These are phyloP conservation scores for Clarias gariepinus DNA, from an alignment of 2,113 vertebrate species.

Conservation along the genomic window DNA sequence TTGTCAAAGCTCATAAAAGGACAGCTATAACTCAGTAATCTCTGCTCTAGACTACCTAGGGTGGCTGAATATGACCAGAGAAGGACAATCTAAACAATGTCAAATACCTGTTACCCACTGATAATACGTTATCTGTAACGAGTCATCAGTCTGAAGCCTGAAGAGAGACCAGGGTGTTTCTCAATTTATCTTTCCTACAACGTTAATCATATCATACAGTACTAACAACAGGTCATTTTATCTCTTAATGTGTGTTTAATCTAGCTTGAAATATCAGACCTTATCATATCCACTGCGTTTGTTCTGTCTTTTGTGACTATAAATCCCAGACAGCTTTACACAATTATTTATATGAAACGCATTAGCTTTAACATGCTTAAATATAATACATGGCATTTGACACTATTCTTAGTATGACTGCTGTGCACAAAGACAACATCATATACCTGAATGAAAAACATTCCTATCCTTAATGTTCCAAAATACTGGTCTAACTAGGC, in stretches of 20 bases:
- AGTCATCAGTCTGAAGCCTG: background rate
- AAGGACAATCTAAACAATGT: background rate
- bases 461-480: background rate
- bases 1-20: background rate
- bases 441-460: background rate
- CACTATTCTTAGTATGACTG: background rate
- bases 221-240: background rate
- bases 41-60: background rate
- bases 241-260: constrained; percentile 10
- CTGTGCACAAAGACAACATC: background rate
- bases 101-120: background rate
- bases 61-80: background rate
- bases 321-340: background rate
- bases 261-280: background rate
- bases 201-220: background rate
- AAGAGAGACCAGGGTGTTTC: background rate
- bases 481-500: background rate
- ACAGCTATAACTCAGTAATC: background rate
- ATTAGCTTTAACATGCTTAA: background rate
- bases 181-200: background rate
- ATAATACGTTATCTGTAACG: background rate
- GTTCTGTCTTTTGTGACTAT: background rate
- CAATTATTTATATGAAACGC: background rate
- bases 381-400: background rate
- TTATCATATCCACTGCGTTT: background rate